Evolutionary conservation across 2,113 vertebrate genomes (phyloP).

Genomic region (Trachemys scripta): DNA sequence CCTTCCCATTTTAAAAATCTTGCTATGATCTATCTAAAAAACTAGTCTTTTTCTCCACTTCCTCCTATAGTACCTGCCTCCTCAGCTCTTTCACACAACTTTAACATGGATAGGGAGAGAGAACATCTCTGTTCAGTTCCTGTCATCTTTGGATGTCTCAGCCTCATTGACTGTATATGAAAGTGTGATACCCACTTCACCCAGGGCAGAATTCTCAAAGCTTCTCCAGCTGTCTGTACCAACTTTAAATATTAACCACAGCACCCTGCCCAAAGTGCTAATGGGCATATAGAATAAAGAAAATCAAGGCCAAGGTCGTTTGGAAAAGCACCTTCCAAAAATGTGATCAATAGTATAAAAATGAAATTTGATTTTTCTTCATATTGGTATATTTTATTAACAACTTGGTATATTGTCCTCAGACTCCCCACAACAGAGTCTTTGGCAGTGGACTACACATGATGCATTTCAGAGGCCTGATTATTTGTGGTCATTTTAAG

Average conservation of each 20-base stretch:
- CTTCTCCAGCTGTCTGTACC: neutral
- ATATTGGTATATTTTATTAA: neutral
- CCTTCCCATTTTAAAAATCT: neutral
- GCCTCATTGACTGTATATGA: neutral
- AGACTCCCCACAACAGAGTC: neutral
- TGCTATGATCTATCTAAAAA: neutral
- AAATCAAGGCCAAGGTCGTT: neutral
- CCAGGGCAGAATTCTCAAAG: neutral
- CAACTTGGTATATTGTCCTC: neutral
- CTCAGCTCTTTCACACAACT: neutral
- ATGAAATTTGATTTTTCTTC: neutral
- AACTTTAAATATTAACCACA: neutral
- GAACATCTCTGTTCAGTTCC: neutral
- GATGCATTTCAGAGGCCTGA: neutral
- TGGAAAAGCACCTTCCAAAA: neutral
- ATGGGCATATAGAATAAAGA: neutral
- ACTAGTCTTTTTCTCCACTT: neutral
- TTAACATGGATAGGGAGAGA: rapidly evolving
- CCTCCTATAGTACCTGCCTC: rapidly evolving
- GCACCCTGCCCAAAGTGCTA: neutral
- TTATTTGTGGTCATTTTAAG: neutral
- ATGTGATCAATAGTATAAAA: neutral
- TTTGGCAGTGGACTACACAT: neutral
- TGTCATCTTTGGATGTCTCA: neutral
- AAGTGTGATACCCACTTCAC: neutral